Conservation (phyloP, 2,113 vertebrate genomes). For the Nothocercus nigrocapillus region DNA sequence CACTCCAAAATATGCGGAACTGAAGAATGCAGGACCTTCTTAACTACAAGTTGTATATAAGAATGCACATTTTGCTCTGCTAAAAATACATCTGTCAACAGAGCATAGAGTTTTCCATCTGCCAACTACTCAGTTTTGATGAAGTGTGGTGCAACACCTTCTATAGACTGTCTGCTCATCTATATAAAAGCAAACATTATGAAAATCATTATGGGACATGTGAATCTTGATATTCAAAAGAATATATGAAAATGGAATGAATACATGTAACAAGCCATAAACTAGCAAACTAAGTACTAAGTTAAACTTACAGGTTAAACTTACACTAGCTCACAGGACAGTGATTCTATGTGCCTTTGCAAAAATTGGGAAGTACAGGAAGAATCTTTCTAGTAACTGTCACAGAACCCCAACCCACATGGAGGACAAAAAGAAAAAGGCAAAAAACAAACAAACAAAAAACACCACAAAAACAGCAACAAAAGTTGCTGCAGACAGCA, state of each 20-base stretch:
- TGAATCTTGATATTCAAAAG: neutral
- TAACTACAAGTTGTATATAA: neutral
- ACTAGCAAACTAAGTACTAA: neutral
- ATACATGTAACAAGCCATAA: neutral
- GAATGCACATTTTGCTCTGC: neutral
- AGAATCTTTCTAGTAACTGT: neutral
- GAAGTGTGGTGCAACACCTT: neutral
- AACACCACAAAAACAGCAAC: too few relatives aligned
- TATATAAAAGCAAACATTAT: neutral
- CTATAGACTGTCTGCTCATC: neutral
- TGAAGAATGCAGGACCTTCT: neutral
- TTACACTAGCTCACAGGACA: neutral
- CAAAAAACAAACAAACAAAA: too few relatives aligned
- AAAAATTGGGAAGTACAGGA: neutral
- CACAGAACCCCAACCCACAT: rapidly evolving
- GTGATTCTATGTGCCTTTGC: neutral
- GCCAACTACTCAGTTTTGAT: neutral
- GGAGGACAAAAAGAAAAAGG: neutral
- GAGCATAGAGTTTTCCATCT: neutral
- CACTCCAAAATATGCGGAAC: neutral
- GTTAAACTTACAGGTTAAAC: neutral
- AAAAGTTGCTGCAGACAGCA: neutral
- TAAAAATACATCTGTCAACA: neutral
- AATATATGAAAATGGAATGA: neutral
- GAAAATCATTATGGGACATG: neutral